Conservation (phyloP, 2,797 vertebrate genomes). For the Cirrhinus mrigala region DNA sequence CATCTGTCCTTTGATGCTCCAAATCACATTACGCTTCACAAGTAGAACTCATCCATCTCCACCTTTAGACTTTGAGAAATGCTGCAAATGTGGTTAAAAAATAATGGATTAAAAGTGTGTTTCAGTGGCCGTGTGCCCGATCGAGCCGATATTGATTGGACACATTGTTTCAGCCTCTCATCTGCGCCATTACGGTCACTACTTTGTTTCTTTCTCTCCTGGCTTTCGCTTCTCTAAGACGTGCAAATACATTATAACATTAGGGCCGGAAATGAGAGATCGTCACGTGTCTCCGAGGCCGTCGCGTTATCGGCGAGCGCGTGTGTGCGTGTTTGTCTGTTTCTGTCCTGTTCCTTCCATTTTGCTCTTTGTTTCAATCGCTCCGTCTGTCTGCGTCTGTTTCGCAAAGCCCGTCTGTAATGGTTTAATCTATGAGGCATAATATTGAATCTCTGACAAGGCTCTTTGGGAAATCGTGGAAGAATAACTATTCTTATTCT, state of each 20-base stretch:
- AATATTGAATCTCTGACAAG: slow-evolving; percentile 72
- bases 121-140: slow-evolving; percentile 76
- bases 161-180: slow-evolving; percentile 75
- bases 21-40: slow-evolving; percentile 76
- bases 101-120: slow-evolving; percentile 82
- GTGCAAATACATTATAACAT: slow-evolving; percentile 67
- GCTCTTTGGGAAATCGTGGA: slow-evolving; percentile 72
- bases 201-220: slow-evolving; percentile 60
- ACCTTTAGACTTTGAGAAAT: slow-evolving; percentile 70
- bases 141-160: slow-evolving; percentile 79
- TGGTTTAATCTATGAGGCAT: slow-evolving; percentile 69
- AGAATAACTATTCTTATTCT: slow-evolving; percentile 71
- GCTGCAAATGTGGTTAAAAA: slow-evolving; percentile 75
- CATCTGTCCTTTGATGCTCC: slow-evolving; percentile 67
- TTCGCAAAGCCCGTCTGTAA: slow-evolving; percentile 60
- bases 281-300: slow-evolving; percentile 57
- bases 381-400: slow-evolving; percentile 6
- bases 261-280: slow-evolving; percentile 62
- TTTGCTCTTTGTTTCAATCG: not conserved
- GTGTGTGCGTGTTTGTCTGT: slow-evolving; percentile 2
- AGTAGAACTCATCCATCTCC: slow-evolving; percentile 76
- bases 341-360: not conserved
- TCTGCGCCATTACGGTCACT: slow-evolving; percentile 62
- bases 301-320: slow-evolving; percentile 41
- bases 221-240: slow-evolving; percentile 61